Base-by-base conservation (phyloP, 2,797 vertebrate genomes). In the Peromyscus melanophrys region DNA sequence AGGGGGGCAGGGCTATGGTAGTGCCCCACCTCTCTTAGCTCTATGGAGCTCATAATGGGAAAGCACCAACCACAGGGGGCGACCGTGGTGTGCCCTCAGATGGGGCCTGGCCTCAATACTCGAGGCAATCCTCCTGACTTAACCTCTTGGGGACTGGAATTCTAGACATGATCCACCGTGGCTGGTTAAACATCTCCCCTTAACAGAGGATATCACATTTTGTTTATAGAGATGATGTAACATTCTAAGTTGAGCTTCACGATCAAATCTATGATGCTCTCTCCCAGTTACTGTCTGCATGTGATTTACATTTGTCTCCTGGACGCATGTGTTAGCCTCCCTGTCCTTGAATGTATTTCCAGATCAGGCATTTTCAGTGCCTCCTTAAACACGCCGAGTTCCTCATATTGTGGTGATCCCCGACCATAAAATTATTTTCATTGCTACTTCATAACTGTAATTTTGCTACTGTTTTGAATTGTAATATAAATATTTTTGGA, bases 11-110 rank as follows among this genome's bases (percentile, higher is more conserved):
- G 81, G 16, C 59, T 46, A 52, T 11, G 1, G 16, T 1, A 49
- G 29, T 19, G 10, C 31, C 75, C 43, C 31, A 29, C 83, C 83
- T 29, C 40, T 83, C 43, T 4, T 61, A 21, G 61, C 19, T 14
- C 43, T 0, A 0, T 1, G 43, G 11, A 65, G 11, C 23, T 16
- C 43, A 43, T 43, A 1, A 10, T 2, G 0, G 14, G n/a, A 40
- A 29, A 0, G 14, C 67, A 5, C 67, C 69, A 43, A 88, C 52
- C 37, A 27, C 52, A 59, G 67, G 9, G 46, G n/a, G 52, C n/a
- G 7, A 34, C 34, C 23, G 34, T 76, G 11, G 61, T 0, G 40
- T 10, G 9, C 61, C 2, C 17, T 2, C 13, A 1, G 11, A 16
- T 3, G 29, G 73, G 95, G 90, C 71, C 40, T 65, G 23, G 1